Evolutionary conservation across 2,888 invertebrate species (phyloP), one percentile per base, ranked within the genome.

Genomic region (Drosophila subquinaria): DNA sequence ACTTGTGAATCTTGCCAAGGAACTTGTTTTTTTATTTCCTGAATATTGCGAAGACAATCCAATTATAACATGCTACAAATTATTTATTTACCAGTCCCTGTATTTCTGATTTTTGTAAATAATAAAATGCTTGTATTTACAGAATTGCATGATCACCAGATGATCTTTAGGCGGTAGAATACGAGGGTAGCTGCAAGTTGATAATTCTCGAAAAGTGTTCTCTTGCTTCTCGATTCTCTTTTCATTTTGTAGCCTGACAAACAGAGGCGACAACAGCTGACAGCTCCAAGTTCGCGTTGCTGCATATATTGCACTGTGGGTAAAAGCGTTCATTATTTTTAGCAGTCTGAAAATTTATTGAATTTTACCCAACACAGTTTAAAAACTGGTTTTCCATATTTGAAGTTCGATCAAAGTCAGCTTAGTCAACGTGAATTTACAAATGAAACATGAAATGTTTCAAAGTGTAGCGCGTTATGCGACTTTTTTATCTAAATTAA

Each of bases 181-280:
- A 1, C 3, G 30, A 53, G 76, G 60, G 76, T 60, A 51, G 45
- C 36, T 17, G 2, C 5, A 4, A 40, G 51, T 38, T 4, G 2
- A 51, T 4, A 4, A 38, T 1, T 11, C n/a, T 10, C 3, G 10
- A 3, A n/a, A 5, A 17, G 0, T 5, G n/a, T 1, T 15, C 8
- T 11, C 10, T 13, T 6, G 8, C n/a, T 35, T n/a, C 13, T 40
- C 11, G 33, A n/a, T 45, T 23, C 64, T 71, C 43, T 6, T 38
- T 27, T 20, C n/a, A 9, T 33, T 50, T 38, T 3, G 38, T 42
- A 45, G 57, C 33, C 20, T 38, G 23, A 8, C 51, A 65, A 27
- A 57, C 60, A 36, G 36, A 35, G 48, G 61, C 47, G 42, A 43
- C 51, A 74, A 61, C 79, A 79, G 70, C 80, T 71, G 76, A 71